Evolutionary conservation across 2,888 invertebrate species (phyloP).

Genomic region (Aporophyla lueneburgensis): DNA sequence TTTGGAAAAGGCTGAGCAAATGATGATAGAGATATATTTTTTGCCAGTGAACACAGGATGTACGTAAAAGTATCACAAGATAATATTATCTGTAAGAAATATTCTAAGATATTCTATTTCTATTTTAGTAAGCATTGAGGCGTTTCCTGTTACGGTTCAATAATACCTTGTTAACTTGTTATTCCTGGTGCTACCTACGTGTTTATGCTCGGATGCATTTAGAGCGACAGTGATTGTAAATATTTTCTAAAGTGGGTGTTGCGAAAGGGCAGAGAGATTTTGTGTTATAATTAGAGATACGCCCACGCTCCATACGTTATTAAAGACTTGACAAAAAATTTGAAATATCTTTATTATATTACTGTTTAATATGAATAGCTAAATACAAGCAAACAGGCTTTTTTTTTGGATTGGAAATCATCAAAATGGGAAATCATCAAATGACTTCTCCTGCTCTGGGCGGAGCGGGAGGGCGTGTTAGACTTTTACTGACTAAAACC

Average conservation of each 20-base stretch:
- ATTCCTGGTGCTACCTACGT: neutral
- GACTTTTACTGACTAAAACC: too few relatives aligned
- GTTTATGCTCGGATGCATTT: slow-evolving; percentile 1
- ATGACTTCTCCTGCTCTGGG: too few relatives aligned
- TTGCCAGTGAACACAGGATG: neutral
- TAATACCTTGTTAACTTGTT: neutral
- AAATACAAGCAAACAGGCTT: too few relatives aligned
- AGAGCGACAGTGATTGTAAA: neutral
- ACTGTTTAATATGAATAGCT: neutral
- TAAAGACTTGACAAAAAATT: neutral
- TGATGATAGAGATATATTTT: neutral
- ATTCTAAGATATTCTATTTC: slow-evolving; percentile 24
- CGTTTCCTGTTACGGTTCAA: slow-evolving; percentile 5
- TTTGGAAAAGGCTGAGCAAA: too few relatives aligned
- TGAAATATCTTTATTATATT: neutral
- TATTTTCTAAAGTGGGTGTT: neutral
- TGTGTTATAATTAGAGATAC: neutral
- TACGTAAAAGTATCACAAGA: too few relatives aligned
- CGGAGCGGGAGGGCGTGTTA: too few relatives aligned
- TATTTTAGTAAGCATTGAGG: neutral
- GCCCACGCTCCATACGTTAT: too few relatives aligned
- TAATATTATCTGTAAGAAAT: neutral
- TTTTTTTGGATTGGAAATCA: too few relatives aligned
- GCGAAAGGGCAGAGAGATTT: neutral
- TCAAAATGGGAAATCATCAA: too few relatives aligned